Conservation (phyloP, 2,888 invertebrate species). For the Venustoraphidia nigricollis region DNA sequence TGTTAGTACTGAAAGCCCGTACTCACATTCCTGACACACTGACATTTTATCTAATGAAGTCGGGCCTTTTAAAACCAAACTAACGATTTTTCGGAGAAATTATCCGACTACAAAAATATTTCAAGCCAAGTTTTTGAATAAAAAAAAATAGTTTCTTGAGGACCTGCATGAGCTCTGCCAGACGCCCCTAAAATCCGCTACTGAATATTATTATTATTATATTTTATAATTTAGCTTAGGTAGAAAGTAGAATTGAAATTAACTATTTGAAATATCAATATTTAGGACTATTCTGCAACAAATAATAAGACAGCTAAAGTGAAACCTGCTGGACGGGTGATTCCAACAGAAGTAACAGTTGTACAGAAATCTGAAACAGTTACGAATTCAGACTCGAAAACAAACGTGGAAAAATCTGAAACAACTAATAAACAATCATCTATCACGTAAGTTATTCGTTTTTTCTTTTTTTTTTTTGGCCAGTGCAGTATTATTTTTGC, state of each 20-base stretch:
- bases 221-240: constrained; percentile 3
- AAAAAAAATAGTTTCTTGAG: no score
- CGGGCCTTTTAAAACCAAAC: no score
- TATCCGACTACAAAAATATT: no score
- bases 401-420: constrained; percentile 22
- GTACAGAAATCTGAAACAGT: constrained; percentile 26
- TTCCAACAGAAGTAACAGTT: constrained; percentile 25
- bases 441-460: constrained; percentile 38
- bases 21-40: no score
- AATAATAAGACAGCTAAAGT: constrained; percentile 35
- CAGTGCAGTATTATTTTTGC: background rate
- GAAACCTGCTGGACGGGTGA: constrained; percentile 27
- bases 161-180: no score
- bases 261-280: constrained; percentile 9
- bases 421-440: constrained; percentile 39
- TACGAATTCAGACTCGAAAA: constrained; percentile 16
- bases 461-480: background rate
- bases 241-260: constrained; percentile 14
- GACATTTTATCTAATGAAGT: no score
- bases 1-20: no score
- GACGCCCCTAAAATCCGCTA: constrained; percentile 1
- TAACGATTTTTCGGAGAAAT: no score
- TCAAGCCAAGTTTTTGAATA: no score
- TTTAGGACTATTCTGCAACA: constrained; percentile 41
- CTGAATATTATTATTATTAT: constrained; percentile 4